Conservation (phyloP, 2,113 vertebrate species). For the Sula dactylatra region DNA sequence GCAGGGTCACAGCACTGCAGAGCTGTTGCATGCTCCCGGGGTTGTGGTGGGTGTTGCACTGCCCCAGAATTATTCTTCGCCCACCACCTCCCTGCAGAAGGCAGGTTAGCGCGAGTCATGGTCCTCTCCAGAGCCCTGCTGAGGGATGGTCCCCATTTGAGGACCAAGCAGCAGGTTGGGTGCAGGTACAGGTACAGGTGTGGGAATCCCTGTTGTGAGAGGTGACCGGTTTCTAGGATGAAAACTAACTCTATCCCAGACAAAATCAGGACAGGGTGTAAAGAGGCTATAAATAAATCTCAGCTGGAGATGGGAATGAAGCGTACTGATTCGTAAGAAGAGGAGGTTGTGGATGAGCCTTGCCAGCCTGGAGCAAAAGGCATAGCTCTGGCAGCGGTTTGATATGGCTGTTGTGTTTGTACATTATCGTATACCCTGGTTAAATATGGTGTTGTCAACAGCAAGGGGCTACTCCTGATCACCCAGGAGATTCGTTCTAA, state of each 20-base stretch:
- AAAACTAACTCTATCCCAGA: no score
- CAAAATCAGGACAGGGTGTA: background rate
- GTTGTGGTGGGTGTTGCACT: rapidly evolving
- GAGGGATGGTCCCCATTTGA: rapidly evolving
- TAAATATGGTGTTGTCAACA: background rate
- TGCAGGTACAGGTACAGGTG: background rate
- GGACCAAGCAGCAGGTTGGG: rapidly evolving
- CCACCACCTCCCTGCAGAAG: rapidly evolving
- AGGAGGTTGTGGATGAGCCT: background rate
- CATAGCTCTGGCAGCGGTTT: background rate
- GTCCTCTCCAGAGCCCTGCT: background rate
- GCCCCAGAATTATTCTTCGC: rapidly evolving
- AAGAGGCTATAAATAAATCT: background rate
- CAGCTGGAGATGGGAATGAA: background rate
- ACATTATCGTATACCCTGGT: rapidly evolving
- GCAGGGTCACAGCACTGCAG: background rate
- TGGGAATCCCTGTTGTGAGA: background rate
- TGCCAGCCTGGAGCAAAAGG: background rate
- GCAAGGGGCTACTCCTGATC: background rate
- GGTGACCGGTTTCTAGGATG: rapidly evolving
- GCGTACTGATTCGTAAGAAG: background rate
- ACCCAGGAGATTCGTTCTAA: background rate
- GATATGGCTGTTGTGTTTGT: rapidly evolving
- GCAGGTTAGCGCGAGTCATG: rapidly evolving
- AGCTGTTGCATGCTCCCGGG: no score